Conservation (phyloP, 2,113 vertebrate species). For the Lutjanus erythropterus region DNA sequence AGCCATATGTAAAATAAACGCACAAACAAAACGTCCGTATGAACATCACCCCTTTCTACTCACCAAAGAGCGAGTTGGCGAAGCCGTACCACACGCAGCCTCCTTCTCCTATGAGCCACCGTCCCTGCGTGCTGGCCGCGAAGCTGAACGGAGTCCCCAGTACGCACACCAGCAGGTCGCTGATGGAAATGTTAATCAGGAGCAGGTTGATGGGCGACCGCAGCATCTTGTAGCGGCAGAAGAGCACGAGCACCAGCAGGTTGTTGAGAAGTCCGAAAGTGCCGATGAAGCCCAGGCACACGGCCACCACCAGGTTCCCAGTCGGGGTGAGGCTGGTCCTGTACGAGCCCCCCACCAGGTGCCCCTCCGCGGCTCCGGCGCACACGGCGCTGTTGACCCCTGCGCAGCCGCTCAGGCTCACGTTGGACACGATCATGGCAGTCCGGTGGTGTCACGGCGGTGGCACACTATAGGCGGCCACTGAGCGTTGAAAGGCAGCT, state of each 20-base stretch:
- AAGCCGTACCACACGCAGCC: conserved; percentile 92
- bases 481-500: conserved; percentile 28
- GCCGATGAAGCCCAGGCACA: conserved; percentile 85
- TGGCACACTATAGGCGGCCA: conserved; percentile 50
- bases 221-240: conserved; percentile 85
- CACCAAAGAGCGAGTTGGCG: conserved; percentile 88
- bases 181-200: conserved; percentile 87
- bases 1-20: background rate
- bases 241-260: conserved; percentile 87
- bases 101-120: conserved; percentile 85
- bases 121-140: conserved; percentile 86
- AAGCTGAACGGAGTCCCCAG: conserved; percentile 90
- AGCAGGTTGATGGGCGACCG: conserved; percentile 90
- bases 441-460: conserved; percentile 49
- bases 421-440: conserved; percentile 82
- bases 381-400: conserved; percentile 75
- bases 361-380: conserved; percentile 68
- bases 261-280: conserved; percentile 85
- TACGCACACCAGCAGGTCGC: conserved; percentile 89
- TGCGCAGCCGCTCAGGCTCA: conserved; percentile 80
- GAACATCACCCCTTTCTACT: conserved; percentile 57
- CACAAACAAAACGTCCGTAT: background rate
- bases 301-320: conserved; percentile 83
- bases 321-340: conserved; percentile 79
- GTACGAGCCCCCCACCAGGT: conserved; percentile 61